phyloP scores from a whole-genome alignment of 2,888 invertebrate genomes.

The Hartigia nigra region DNA sequence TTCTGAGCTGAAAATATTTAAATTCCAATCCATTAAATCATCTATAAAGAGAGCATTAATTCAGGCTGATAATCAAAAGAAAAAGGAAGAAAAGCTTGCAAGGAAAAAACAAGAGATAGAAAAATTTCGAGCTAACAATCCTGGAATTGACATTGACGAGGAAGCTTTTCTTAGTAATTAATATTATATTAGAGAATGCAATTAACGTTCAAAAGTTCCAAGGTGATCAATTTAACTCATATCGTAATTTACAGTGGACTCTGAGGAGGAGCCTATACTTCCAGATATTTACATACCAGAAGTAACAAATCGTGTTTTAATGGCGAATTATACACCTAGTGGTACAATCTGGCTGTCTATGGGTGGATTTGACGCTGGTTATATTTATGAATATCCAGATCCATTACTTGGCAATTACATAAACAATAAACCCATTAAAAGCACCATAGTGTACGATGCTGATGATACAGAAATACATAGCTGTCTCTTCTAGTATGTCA shows the following conservation, averaged over 20 bases:
- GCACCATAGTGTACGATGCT: conserved; percentile 68
- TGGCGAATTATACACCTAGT: conserved; percentile 68
- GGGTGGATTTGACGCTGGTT: conserved; percentile 76
- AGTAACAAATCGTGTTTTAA: conserved; percentile 71
- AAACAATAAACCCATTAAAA: conserved; percentile 65
- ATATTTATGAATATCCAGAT: conserved; percentile 71
- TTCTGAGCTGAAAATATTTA: conserved; percentile 59
- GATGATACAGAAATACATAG: conserved; percentile 72
- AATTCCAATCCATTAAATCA: conserved; percentile 73
- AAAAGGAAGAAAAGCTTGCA: conserved; percentile 68
- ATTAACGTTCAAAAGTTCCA: conserved; percentile 3
- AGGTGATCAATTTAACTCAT: conserved; percentile 2
- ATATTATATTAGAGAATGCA: neutral
- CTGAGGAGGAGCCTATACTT: conserved; percentile 69
- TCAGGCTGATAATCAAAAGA: conserved; percentile 68
- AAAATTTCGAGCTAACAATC: conserved; percentile 69
- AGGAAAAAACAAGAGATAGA: conserved; percentile 72
- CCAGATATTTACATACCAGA: conserved; percentile 68
- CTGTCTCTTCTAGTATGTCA: conserved; percentile 68
- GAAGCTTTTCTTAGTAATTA: conserved; percentile 72
- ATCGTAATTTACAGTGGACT: conserved; percentile 66
- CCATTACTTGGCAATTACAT: conserved; percentile 42
- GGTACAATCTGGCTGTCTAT: conserved; percentile 73
- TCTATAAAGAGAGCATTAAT: conserved; percentile 72
- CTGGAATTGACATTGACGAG: conserved; percentile 72